Base-by-base conservation (phyloP, 2,888 invertebrate genomes). In the Netelia virgata region DNA sequence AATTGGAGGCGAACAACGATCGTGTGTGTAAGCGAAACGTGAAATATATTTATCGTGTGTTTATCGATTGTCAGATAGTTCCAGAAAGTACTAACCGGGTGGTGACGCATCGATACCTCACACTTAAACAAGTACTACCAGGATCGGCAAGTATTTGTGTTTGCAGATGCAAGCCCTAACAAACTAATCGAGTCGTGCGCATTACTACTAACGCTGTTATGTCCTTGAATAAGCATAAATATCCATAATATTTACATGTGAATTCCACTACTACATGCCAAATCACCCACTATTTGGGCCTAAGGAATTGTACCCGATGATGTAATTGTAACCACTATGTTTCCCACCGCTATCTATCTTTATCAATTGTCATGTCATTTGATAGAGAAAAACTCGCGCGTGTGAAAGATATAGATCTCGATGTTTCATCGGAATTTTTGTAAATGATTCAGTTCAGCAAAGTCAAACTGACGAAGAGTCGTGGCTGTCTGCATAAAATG, bases 31-130 rank as follows among this genome's bases (percentile, higher is more conserved):
- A 57, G 64, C 41, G 41, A 75, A 47, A 47, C 47, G 47, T 47
- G 47, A 47, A 3, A 47, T 47, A 47, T 47, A 47, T 47, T 14
- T 47, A 47, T 47, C 20, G 85, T 83, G 82, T 86, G 75, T 66
- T 86, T 90, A 91, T 92, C 88, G 92, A 91, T 92, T 90, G 76
- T 83, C 78, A 86, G 43, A 87, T 83, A 88, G 87, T 92, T 89
- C 91, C 87, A 89, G 91, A 91, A 91, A 86, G 87, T 86, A 87
- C 90, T 75, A 69, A 63, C 61, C 50, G 70, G 80, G 79, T 59
- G 79, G 74, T 86, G 84, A 86, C 85, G 81, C 83, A 85, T 78
- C 77, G 64, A 63, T 70, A 41, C 55, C 55, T 83, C 18, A 69
- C 83, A 69, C 57, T 36, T 28, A 63, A 59, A 77, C 23, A 8